phyloP scores from a whole-genome alignment of 2,888 invertebrate species.

The Eupithecia exiguata region DNA sequence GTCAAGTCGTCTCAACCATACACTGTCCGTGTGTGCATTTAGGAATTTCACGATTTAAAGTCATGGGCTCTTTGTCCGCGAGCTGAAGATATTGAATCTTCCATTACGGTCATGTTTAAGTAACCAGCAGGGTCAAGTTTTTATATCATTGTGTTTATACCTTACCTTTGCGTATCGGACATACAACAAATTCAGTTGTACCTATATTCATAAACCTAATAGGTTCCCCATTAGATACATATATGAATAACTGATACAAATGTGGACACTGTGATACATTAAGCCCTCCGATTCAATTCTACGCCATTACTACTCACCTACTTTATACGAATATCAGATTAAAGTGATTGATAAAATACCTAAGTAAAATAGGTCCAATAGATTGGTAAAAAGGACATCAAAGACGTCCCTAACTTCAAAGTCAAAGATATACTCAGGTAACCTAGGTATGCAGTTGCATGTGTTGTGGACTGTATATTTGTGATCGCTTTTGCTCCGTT shows the following conservation, averaged over 20 bases:
- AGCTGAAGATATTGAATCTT: conserved; percentile 37
- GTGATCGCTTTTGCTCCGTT: conserved; percentile 58
- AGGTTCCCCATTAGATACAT: not conserved
- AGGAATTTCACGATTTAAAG: conserved; percentile 54
- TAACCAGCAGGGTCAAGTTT: not conserved
- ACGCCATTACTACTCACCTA: too few relatives aligned
- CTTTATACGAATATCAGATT: too few relatives aligned
- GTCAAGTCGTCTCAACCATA: conserved; percentile 44
- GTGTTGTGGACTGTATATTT: conserved; percentile 42
- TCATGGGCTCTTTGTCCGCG: conserved; percentile 41
- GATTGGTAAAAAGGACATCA: not conserved
- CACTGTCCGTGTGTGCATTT: conserved; percentile 49
- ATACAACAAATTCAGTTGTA: not conserved
- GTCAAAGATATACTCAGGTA: not conserved
- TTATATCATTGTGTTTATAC: not conserved
- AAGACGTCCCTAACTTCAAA: not conserved
- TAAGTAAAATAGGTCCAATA: not conserved
- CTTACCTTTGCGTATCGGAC: not conserved
- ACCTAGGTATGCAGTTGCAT: not conserved
- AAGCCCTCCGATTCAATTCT: not conserved
- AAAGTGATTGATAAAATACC: not conserved
- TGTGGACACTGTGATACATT: not conserved
- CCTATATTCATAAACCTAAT: not conserved
- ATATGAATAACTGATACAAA: not conserved
- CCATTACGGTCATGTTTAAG: conserved; percentile 14